Base-by-base conservation (phyloP, 2,888 invertebrate genomes). In the Oscheius onirici region DNA sequence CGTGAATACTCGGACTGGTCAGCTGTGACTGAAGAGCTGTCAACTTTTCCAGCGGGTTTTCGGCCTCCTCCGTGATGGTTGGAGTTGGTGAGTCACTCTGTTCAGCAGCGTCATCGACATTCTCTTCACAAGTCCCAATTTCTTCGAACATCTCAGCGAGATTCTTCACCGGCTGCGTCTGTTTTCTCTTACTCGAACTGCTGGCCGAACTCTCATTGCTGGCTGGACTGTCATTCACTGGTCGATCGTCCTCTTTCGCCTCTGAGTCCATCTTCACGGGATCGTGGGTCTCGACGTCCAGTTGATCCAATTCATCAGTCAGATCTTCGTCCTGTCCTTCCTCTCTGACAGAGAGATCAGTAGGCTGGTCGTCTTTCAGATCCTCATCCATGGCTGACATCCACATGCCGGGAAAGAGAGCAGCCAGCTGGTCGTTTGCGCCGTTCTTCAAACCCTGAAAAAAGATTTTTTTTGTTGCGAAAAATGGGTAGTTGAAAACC, bases 21-120 rank as follows among this genome's bases (percentile, higher is more conserved):
- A 78, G 69, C 26, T 80, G 80, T 13, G 70, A 52, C 54, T 78
- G 80, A 3, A 80, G 71, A 11, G 78, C 78, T 11, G 78, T 72
- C 17, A 73, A 41, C 22, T 70, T 73, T 44, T 67, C 67, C 60
- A 68, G 44, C 8, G 66, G 69, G 22, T 60, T 72, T 55, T 46
- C 44, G 1, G 24, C 57, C 28, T 41, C 46, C 22, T 73, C 73
- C 3, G 44, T 5, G 15, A 17, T n/a, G 5, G 34, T 55, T 15
- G 52, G 40, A 28, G 70, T 41, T 3, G 43, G 41, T 11, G 55
- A 54, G 13, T 24, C 60, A 28, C 41, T 26, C 40, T 22, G 20
- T 17, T 71, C 72, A 6, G 10, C 63, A 13, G 22, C 20, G 3
- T 54, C 66, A 2, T 73, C 77, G 13, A 49, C 55, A 24, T 22